Percentiles rank a stretch among this genome's conserved stretches.
Evolutionary conservation across 2,797 vertebrate species (phyloP).

Genomic region (Adrianichthys oophorus): DNA sequence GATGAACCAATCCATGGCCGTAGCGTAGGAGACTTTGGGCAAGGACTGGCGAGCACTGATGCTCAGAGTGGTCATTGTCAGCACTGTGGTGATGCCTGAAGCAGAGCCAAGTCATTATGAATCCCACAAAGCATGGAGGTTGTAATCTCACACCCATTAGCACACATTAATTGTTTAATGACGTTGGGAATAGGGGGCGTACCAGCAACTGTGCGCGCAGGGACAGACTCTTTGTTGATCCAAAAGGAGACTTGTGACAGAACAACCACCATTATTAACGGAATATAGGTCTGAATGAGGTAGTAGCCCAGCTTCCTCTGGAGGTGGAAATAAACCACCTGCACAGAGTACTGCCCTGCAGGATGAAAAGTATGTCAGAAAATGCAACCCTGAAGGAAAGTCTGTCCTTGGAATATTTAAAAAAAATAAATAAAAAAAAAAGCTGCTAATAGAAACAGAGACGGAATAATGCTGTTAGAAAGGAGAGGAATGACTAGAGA

Average conservation of each 20-base stretch:
- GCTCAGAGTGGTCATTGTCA: slow-evolving; percentile 98
- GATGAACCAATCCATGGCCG: slow-evolving; percentile 99
- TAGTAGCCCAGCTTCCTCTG: slow-evolving; percentile 85
- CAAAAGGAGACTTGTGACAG: slow-evolving; percentile 83
- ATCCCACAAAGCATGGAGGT: slow-evolving; percentile 1
- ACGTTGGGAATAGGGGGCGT: slow-evolving; percentile 26
- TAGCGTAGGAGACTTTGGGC: slow-evolving; percentile 97
- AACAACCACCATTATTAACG: slow-evolving; percentile 82
- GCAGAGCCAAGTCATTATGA: slow-evolving; percentile 4
- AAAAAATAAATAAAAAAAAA: background rate
- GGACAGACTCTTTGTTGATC: slow-evolving; percentile 87
- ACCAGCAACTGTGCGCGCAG: slow-evolving; percentile 81
- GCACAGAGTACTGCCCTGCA: slow-evolving; percentile 83
- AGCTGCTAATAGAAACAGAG: slow-evolving; percentile 31
- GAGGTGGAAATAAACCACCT: slow-evolving; percentile 80
- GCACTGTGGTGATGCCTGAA: slow-evolving; percentile 93
- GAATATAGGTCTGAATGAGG: slow-evolving; percentile 82
- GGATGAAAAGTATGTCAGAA: slow-evolving; percentile 65
- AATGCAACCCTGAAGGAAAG: slow-evolving; percentile 36
- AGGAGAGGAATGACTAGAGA: slow-evolving; percentile 7
- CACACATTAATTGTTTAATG: background rate
- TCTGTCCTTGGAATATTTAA: slow-evolving; percentile 61
- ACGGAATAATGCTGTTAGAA: slow-evolving; percentile 17
- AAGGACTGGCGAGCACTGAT: slow-evolving; percentile 97
- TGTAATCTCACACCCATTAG: slow-evolving; percentile 5